Conservation (phyloP, 2,888 invertebrate species). For the Lepeophtheirus nordmannii region DNA sequence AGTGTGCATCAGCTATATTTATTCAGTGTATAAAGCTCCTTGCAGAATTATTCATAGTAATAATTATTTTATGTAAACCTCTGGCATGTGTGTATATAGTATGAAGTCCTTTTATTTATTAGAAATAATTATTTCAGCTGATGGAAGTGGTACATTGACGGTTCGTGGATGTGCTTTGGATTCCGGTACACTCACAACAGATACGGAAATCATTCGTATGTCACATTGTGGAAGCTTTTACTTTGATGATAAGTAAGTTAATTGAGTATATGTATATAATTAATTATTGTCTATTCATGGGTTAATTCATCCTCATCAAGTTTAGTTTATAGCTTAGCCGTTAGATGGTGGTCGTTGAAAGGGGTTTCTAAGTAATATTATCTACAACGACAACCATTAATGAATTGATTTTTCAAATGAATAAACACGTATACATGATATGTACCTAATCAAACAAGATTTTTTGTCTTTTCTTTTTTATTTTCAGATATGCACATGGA, state of each 20-base stretch:
- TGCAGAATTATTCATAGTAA: not conserved
- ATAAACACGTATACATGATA: no score
- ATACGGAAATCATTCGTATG: slow-evolving; percentile 89
- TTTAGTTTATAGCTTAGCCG: not conserved
- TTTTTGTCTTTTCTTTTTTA: no score
- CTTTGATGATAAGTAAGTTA: slow-evolving; percentile 56
- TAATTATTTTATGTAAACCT: not conserved
- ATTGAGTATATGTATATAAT: not conserved
- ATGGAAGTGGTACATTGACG: slow-evolving; percentile 60
- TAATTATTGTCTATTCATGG: not conserved
- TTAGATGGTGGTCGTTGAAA: no score
- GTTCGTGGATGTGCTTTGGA: slow-evolving; percentile 89
- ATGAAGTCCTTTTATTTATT: not conserved
- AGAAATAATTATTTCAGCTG: slow-evolving; percentile 42
- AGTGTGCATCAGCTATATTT: not conserved
- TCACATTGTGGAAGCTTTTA: slow-evolving; percentile 93
- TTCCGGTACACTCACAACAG: slow-evolving; percentile 83
- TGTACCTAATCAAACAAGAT: no score
- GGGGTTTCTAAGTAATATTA: no score
- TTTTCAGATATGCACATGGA: slow-evolving; percentile 62
- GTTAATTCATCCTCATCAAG: not conserved
- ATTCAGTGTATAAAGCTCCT: not conserved
- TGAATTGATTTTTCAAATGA: no score
- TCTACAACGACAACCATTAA: no score
- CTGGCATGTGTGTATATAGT: not conserved